Percentiles rank a stretch among this genome's conserved stretches.
Evolutionary conservation across 2,113 vertebrate species (phyloP).

Genomic region (Halcyon malimbica): DNA sequence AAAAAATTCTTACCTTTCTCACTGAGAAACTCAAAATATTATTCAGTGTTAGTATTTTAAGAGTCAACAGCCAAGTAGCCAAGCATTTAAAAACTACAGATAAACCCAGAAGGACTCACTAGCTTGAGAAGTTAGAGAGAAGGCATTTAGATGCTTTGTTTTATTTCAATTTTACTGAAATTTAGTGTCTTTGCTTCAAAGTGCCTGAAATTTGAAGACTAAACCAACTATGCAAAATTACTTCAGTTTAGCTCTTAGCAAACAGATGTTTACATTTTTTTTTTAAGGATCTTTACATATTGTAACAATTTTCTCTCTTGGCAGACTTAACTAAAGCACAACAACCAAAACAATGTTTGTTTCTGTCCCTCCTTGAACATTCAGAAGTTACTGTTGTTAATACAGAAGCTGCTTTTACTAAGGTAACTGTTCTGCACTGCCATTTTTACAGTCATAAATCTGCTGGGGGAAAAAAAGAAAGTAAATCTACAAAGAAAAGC

Average conservation of each 20-base stretch:
- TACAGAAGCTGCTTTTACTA: background rate
- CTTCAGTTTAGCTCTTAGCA: background rate
- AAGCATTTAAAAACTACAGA: background rate
- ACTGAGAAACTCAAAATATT: background rate
- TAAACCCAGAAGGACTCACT: background rate
- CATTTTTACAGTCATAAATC: background rate
- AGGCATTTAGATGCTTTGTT: background rate
- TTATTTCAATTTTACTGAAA: background rate
- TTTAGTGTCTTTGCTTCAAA: background rate
- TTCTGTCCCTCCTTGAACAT: background rate
- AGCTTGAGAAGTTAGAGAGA: background rate
- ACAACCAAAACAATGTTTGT: background rate
- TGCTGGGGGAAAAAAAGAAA: background rate
- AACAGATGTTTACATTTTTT: background rate
- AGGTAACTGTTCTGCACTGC: background rate
- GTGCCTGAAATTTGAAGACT: background rate
- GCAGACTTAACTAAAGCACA: background rate
- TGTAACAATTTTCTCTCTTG: background rate
- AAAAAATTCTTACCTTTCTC: background rate
- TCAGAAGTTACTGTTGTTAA: background rate
- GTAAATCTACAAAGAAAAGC: background rate
- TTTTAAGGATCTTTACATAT: background rate
- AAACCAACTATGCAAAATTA: background rate
- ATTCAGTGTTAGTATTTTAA: background rate
- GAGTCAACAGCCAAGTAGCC: background rate